Conservation (phyloP, 2,113 vertebrate genomes). For the Tragulus kanchil region DNA sequence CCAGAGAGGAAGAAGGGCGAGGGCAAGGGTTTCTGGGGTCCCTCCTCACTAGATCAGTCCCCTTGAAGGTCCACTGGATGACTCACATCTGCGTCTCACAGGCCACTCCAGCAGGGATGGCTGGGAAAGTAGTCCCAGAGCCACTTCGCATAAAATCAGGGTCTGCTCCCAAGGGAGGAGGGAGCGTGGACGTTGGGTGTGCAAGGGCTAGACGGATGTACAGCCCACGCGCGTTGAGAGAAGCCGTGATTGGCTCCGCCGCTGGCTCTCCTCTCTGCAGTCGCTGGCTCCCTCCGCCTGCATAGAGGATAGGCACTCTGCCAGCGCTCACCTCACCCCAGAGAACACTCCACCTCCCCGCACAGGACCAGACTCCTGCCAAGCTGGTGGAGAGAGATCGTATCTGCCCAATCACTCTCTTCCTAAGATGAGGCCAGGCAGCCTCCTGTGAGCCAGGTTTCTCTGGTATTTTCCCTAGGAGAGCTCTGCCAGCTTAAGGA, state of each 20-base stretch:
- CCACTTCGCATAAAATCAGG: background rate
- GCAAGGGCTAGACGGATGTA: rapidly evolving
- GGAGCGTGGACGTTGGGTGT: background rate
- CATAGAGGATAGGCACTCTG: background rate
- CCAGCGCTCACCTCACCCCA: background rate
- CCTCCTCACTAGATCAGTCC: background rate
- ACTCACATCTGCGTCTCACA: background rate
- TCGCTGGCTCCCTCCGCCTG: background rate
- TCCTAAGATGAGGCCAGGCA: background rate
- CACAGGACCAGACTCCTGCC: background rate
- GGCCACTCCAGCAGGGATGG: background rate
- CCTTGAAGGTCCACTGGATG: background rate
- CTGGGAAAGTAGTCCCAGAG: background rate
- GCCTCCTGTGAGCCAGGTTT: background rate
- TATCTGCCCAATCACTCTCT: slow-evolving; percentile 3
- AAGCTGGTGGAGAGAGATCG: background rate
- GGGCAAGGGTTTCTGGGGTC: background rate
- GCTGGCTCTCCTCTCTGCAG: background rate
- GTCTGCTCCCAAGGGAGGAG: background rate
- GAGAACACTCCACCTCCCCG: background rate
- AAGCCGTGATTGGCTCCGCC: rapidly evolving
- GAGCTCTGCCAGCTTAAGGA: background rate
- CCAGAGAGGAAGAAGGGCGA: background rate
- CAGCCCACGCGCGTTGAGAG: background rate
- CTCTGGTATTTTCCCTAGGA: background rate